Percentiles rank a stretch among this genome's conserved stretches.
These are phyloP conservation scores for Pterocles burchelli DNA, from an alignment of 2,113 vertebrate species.

Conservation along the genomic window DNA sequence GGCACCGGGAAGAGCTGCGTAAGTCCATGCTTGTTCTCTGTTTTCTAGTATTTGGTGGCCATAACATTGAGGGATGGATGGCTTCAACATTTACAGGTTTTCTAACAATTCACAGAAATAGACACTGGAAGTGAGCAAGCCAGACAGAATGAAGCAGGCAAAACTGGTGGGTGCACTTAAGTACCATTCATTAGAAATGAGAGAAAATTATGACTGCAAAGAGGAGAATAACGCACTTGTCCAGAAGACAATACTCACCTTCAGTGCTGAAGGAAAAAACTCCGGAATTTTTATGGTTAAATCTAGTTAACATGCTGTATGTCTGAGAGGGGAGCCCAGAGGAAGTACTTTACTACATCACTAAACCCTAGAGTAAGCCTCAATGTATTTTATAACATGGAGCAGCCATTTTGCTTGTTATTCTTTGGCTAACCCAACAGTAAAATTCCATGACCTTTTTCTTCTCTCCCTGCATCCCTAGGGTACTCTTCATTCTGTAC, in stretches of 20 bases:
- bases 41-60: background rate
- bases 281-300: background rate
- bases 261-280: background rate
- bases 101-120: background rate
- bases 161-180: background rate
- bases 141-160: background rate
- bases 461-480: background rate
- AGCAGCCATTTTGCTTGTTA: constrained; percentile 39
- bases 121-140: background rate
- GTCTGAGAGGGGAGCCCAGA: background rate
- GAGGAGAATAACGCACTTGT: background rate
- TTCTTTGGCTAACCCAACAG: background rate
- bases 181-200: background rate
- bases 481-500: background rate
- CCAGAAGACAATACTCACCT: background rate
- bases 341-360: constrained; percentile 21
- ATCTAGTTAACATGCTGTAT: background rate
- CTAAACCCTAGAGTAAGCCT: background rate
- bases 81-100: background rate
- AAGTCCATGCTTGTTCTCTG: constrained; percentile 53
- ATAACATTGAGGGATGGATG: background rate
- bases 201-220: background rate
- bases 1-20: constrained; percentile 89
- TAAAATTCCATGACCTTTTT: constrained; percentile 9
- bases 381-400: background rate